phyloP scores from a whole-genome alignment of 2,888 invertebrate species.

The Tetheella fluctuosa region DNA sequence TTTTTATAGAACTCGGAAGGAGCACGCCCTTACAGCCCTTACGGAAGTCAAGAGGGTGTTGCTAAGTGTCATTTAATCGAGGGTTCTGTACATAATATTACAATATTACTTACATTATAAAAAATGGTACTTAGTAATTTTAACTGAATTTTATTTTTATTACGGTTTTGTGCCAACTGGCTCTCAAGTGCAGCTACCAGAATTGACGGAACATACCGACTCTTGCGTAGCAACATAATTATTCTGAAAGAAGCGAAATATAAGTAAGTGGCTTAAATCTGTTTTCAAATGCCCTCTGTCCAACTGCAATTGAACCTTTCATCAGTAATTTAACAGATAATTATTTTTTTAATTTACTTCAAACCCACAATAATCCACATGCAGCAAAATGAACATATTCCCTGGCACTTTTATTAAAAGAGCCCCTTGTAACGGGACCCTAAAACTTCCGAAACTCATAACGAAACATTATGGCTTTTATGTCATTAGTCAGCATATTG shows the following conservation, averaged over 20 bases:
- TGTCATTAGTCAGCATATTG: slow-evolving; percentile 65
- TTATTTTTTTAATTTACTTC: no score
- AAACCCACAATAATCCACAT: no score
- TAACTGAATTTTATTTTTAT: no score
- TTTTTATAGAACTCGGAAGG: background rate
- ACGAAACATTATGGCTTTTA: slow-evolving; percentile 41
- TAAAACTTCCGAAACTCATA: slow-evolving; percentile 18
- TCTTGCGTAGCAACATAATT: no score
- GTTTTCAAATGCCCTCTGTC: no score
- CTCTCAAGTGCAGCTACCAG: no score
- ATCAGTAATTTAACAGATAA: no score
- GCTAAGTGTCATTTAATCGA: background rate
- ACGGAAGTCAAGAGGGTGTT: slow-evolving; percentile 1
- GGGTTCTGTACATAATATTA: background rate
- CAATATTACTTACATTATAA: background rate
- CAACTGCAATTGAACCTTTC: no score
- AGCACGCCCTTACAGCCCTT: slow-evolving; percentile 1
- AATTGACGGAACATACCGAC: no score
- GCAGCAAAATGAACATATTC: background rate
- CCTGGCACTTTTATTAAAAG: background rate
- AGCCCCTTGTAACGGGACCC: slow-evolving; percentile 19
- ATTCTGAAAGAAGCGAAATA: no score
- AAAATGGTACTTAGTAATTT: background rate
- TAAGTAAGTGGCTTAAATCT: no score
- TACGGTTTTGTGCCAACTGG: no score